phyloP scores from a whole-genome alignment of 2,113 vertebrate genomes.

The Chaetorhynchus papuensis region DNA sequence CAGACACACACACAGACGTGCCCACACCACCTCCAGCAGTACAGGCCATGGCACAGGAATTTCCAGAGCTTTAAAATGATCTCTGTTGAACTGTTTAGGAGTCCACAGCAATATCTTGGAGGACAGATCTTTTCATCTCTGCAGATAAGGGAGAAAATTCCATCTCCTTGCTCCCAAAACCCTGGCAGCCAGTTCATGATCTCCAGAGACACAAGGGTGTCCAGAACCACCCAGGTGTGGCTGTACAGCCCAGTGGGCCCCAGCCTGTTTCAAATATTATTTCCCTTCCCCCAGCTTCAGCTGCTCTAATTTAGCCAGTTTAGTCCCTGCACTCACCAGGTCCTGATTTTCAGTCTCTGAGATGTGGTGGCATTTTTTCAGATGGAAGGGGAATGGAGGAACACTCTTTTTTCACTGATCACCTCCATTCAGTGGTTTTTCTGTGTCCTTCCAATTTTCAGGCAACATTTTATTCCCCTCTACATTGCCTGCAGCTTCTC shows the following conservation, averaged over 20 bases:
- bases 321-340: neutral
- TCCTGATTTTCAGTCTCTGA: neutral
- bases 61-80: neutral
- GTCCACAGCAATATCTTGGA: neutral
- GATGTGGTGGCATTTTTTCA: neutral
- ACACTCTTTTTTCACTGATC: neutral
- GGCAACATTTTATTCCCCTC: neutral
- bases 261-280: neutral
- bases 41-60: neutral
- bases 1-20: neutral
- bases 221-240: too few relatives aligned
- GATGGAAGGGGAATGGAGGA: neutral
- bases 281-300: neutral
- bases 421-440: neutral
- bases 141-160: neutral
- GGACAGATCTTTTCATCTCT: neutral
- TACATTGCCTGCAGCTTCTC: neutral
- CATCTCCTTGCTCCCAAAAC: neutral
- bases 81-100: neutral
- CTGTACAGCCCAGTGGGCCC: neutral
- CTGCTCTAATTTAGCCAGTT: neutral
- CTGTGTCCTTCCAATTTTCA: neutral
- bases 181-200: accelerated
- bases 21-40: neutral
- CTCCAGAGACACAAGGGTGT: neutral